Base-by-base conservation (phyloP, 2,113 vertebrate genomes). In the Helogale parvula region DNA sequence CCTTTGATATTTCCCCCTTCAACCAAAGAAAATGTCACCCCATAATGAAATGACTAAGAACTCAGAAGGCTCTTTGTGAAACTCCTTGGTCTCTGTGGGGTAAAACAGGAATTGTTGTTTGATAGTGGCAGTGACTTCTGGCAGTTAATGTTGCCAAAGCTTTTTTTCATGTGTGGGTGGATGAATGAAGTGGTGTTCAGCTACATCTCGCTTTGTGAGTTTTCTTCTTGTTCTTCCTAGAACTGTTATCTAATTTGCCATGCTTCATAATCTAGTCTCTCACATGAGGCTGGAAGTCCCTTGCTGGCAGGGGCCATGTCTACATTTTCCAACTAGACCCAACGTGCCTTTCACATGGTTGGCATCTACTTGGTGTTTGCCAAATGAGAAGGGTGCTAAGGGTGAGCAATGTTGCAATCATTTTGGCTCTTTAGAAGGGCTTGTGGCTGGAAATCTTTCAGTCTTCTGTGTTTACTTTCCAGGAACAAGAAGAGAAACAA, bases 401-500 rank as follows among this genome's bases (percentile, higher is more conserved):
- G 38, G 63, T 33, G 23, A 86, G 41, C 1, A 35, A 5, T 54
- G 19, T 63, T 72, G 76, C 35, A 31, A n/a, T 60, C 31, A 65
- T 72, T 68, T 50, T 94, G 74, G 41, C 57, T 72, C 81, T 60
- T 19, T n/a, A 27, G 50, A 85, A 87, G 10, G 29, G 7, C 7
- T 35, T 45, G 66, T 80, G n/a, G n/a, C 11, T 65, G 23, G 88
- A 21, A 72, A 38, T 66, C 27, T 94, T 97, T 81, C 23, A 7
- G 33, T 69, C 97, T 71, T 83, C 88, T 89, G 7, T 88, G 89
- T 93, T 50, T 72, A 16, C 85, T 25, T 82, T 96, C 54, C 38
- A 88, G 33, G 35, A 83, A 83, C 60, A 2, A 81, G 93, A 80
- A 45, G 84, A 97, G 96, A 97, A 84, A 68, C 57, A 71, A 92